These are phyloP conservation scores for Pseudochirops cupreus DNA, from an alignment of 2,797 vertebrate genomes.

Conservation along the genomic window DNA sequence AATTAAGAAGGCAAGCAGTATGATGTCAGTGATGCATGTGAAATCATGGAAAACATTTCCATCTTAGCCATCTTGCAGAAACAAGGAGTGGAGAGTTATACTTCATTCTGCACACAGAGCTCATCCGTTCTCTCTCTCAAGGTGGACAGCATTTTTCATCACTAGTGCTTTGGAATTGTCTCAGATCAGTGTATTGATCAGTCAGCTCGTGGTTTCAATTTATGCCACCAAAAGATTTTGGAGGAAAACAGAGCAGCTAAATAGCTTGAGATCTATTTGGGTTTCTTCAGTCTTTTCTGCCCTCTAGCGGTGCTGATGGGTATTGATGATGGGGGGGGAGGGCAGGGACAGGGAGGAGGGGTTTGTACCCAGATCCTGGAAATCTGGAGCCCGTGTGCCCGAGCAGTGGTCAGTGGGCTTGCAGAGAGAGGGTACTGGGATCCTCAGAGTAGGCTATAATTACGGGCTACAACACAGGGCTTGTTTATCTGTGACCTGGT, in stretches of 20 bases:
- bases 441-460: background rate
- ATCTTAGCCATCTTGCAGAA: background rate
- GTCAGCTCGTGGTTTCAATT: background rate
- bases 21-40: background rate
- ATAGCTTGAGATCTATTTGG: too few relatives aligned
- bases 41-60: background rate
- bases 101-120: background rate
- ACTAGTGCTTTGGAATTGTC: background rate
- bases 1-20: background rate
- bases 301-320: background rate
- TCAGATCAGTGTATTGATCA: background rate
- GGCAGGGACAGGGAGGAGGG: background rate
- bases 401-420: background rate
- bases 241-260: background rate
- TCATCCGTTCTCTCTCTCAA: background rate
- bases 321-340: background rate
- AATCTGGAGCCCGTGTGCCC: background rate
- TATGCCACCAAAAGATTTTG: background rate
- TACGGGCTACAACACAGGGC: background rate
- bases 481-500: background rate
- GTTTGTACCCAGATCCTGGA: background rate
- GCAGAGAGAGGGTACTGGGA: background rate
- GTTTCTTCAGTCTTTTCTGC: background rate
- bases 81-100: background rate
- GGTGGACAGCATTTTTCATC: background rate